phyloP scores from a whole-genome alignment of 1,140 invertebrate genomes.

The Anthonomus grandis region DNA sequence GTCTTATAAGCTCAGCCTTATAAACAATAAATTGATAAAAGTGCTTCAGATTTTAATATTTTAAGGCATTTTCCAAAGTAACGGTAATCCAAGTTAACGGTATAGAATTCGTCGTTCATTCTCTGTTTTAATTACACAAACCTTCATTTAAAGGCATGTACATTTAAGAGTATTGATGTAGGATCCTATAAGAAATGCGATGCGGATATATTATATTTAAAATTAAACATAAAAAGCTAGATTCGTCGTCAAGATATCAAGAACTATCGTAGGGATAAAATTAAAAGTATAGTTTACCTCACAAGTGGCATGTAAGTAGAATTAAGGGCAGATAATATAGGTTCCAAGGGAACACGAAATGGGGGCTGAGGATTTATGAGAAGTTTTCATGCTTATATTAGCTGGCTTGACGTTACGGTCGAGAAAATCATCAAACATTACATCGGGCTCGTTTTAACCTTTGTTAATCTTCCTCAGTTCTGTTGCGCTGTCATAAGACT shows the following conservation, averaged over 20 bases:
- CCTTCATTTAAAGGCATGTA: too few relatives aligned
- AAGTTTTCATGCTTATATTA: slow-evolving; percentile 67
- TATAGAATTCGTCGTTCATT: too few relatives aligned
- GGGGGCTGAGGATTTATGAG: slow-evolving; percentile 80
- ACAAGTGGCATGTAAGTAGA: slow-evolving; percentile 76
- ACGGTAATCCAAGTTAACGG: too few relatives aligned
- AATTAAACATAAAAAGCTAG: too few relatives aligned
- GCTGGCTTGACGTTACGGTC: slow-evolving; percentile 75
- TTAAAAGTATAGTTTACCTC: slow-evolving; percentile 57
- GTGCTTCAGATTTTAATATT: too few relatives aligned
- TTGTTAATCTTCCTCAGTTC: slow-evolving; percentile 51
- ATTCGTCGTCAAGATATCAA: slow-evolving; percentile 82
- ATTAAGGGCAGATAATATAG: slow-evolving; percentile 68
- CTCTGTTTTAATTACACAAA: too few relatives aligned
- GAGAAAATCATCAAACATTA: slow-evolving; percentile 78
- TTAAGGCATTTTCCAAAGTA: too few relatives aligned
- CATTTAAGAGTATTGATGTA: too few relatives aligned
- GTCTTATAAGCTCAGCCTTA: too few relatives aligned
- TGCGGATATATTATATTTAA: too few relatives aligned
- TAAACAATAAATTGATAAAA: too few relatives aligned
- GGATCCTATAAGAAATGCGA: too few relatives aligned
- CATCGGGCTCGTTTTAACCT: slow-evolving; percentile 71
- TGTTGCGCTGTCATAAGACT: slow-evolving; percentile 39
- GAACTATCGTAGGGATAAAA: slow-evolving; percentile 64
- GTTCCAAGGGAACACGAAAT: slow-evolving; percentile 84